Evolutionary conservation across 1,140 invertebrate species (phyloP), one percentile per base, ranked within the genome.

Genomic region (Melanaphis sacchari): DNA sequence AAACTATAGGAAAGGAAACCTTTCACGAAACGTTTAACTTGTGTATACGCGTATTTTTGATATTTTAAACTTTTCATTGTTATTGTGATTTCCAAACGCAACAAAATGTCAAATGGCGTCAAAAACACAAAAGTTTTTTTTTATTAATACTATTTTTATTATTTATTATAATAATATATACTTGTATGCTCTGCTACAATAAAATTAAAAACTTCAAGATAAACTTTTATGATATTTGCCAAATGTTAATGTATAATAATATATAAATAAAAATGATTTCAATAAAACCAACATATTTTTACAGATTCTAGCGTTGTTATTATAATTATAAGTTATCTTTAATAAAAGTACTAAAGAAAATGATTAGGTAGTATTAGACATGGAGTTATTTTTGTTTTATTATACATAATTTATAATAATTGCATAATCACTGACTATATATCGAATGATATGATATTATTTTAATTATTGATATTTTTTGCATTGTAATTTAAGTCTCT

Each of bases 21-120:
- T 21, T 49, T 46, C 31, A 88, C 85, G 43, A 31, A n/a, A 88
- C 85, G 85, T 88, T 88, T 88, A 88, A 88, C 85, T 46, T 18
- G 38, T n/a, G 21, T 49, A 36, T 43, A 49, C 9, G 85, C 21
- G 7, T 36, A n/a, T 88, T 88, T n/a, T n/a, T 88, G 43, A 88
- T 26, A 76, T 76, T 76, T 76, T 76, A 49, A 38, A 88, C 41
- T 85, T 85, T 85, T 31, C 40, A 43, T 40, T 82, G 24, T 88
- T 46, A 87, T 87, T 87, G 31, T 88, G 31, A 22, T 88, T 88
- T 36, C 31, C 22, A 88, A 88, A 49, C 18, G 85, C 31, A 46
- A n/a, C 85, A 18, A 88, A 46, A 24, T 36, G 43, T 88, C 43
- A 36, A 49, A 88, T 43, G n/a, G 31, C 24, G 21, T 88, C 49